These are phyloP conservation scores for Plumapathes pennacea DNA, from an alignment of 92 coral and sea anemone species.

Conservation along the genomic window DNA sequence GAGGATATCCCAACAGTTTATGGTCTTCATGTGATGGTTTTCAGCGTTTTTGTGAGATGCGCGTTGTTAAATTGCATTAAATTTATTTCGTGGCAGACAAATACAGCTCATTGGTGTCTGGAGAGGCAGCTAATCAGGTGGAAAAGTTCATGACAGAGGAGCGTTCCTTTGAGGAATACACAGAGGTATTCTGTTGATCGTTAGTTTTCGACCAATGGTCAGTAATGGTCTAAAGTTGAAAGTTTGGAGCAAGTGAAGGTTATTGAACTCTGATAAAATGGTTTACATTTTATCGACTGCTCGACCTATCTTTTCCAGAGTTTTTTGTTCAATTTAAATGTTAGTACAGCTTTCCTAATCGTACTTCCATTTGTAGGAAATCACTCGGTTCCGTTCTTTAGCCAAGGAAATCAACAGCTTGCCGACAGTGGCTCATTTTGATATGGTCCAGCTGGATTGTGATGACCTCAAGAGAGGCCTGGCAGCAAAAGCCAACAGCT, in stretches of 20 bases:
- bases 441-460: conserved; percentile 97
- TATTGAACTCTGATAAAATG: no score
- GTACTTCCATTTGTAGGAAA: conserved; percentile 59
- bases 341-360: no score
- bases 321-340: no score
- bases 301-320: no score
- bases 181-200: conserved; percentile 66
- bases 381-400: conserved; percentile 80
- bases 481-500: conserved; percentile 89
- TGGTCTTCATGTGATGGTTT: no score
- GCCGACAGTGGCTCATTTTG: conserved; percentile 90
- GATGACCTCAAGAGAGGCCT: conserved; percentile 98
- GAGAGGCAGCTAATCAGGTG: conserved; percentile 75
- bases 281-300: no score
- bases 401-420: conserved; percentile 87
- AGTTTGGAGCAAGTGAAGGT: no score
- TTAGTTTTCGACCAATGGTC: no score
- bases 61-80: not conserved
- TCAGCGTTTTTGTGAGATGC: no score
- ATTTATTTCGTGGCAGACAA: conserved; percentile 55
- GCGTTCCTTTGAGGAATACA: conserved; percentile 90
- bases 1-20: no score
- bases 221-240: no score
- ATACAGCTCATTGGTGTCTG: conserved; percentile 82
- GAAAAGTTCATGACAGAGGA: conserved; percentile 72